These are phyloP conservation scores for Drosophila varians DNA, from an alignment of 1,140 invertebrate species.

Conservation along the genomic window DNA sequence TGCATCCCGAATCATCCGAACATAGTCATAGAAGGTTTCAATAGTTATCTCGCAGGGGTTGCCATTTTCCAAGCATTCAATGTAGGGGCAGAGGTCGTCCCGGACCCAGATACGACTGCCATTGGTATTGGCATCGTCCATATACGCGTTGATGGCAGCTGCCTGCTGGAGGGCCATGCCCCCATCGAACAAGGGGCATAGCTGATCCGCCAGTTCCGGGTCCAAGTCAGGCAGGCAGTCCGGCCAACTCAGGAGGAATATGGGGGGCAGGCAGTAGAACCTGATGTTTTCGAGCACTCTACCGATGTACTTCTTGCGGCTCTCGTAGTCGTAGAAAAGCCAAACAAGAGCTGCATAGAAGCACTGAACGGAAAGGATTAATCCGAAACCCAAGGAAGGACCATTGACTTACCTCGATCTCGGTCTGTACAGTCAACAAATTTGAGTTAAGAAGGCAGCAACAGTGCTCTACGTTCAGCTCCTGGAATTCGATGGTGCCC, in stretches of 20 bases:
- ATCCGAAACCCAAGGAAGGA: background rate
- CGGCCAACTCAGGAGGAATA: background rate
- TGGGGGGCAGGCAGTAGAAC: background rate
- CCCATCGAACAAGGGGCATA: background rate
- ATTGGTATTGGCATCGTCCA: no score
- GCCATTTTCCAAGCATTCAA: no score
- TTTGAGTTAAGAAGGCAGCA: background rate
- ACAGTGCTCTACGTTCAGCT: background rate
- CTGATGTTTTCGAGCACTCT: background rate
- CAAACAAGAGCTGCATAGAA: slow-evolving; percentile 6
- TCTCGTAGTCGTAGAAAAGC: background rate
- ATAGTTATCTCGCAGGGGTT: no score
- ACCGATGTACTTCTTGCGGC: background rate
- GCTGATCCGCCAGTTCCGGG: background rate
- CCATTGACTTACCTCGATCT: background rate
- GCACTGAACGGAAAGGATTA: background rate
- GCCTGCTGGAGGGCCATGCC: background rate
- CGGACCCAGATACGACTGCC: background rate
- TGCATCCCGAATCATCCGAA: no score
- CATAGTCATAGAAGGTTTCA: no score
- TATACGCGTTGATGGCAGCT: background rate
- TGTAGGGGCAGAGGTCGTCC: no score
- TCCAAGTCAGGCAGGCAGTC: background rate
- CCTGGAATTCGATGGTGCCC: background rate
- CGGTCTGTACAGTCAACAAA: background rate